Evolutionary conservation across 2,888 invertebrate genomes (phyloP), one percentile per base, ranked within the genome.

Genomic region (Epistrophe grossulariae): DNA sequence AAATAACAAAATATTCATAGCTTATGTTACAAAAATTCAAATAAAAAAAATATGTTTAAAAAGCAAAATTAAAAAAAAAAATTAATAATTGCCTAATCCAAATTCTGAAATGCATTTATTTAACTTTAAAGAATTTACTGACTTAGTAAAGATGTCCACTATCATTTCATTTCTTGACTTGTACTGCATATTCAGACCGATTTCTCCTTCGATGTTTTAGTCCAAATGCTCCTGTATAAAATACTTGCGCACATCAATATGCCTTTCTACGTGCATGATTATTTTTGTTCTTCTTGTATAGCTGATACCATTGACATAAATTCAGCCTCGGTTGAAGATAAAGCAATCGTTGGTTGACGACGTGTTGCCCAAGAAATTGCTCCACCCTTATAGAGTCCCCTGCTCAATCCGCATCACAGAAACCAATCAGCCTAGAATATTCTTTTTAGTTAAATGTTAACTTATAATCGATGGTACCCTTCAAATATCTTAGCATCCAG

Each of bases 341-440:
- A 38, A 7, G 38, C 38, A 6, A 38, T 38, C 38, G 38, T 38
- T 38, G 38, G 38, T 38, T 38, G 38, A 38, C 38, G 9, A 38
- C 38, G 38, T 38, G 9, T 38, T 38, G 38, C 38, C 38, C 38
- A 38, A 38, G 38, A 38, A 38, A 38, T 8, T 38, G 38, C 38
- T 38, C 38, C 38, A 8, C 45, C 8, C 6, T 45, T n/a, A n/a
- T n/a, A n/a, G n/a, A n/a, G n/a, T 45, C 45, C n/a, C 45, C 15
- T 45, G 45, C 45, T n/a, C 45, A 45, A 45, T 45, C 45, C 45
- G 45, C n/a, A 45, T 45, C 45, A 45, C 45, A 45, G n/a, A 45
- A 45, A 45, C 45, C 45, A 45, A 45, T n/a, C 45, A 45, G 45
- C n/a, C 8, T 8, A 38, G 4, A 8, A 38, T 38, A 4, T 38